Evolutionary conservation across 2,888 invertebrate species (phyloP), one percentile per base, ranked within the genome.

Genomic region (Timema podura): DNA sequence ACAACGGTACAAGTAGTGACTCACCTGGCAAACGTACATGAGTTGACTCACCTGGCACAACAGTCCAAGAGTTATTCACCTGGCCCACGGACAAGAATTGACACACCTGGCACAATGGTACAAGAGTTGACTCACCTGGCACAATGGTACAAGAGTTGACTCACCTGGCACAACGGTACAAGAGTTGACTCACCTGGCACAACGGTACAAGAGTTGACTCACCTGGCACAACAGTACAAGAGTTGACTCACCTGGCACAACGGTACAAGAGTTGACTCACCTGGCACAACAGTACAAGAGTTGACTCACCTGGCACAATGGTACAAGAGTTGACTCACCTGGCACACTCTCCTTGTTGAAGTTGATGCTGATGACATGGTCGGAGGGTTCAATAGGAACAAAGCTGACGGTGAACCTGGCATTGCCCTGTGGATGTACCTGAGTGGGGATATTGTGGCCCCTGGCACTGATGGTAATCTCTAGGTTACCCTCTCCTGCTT

Each of bases 381-480:
- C 93, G 79, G 95, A 95, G 49, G 95, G 90, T 81, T 96, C 95
- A 48, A 95, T 92, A 68, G 98, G 98, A 74, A 96, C 91, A 82
- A 98, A 99, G 77, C 96, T 96, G 71, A 98, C 98, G 74, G 95
- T 92, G 83, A 98, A 99, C 79, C 93, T 88, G 64, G 89, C 91
- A 80, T 91, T 91, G 78, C 95, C 96, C 82, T 95, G 91, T 9
- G 95, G 94, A 80, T 93, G 94, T 64, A 96, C 96, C 86, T 96
- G 96, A 68, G 96, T 96, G 66, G 96, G 96, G 77, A 97, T 95
- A 80, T 97, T 95, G 74, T 94, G 87, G 68, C 96, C 95, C 80
- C 93, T 88, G 61, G 96, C 94, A 73, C 95, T 94, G 76, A 99
- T 96, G 65, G 96, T 96, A 75, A 98, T 98, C 83, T 98, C 98